These are phyloP conservation scores for Mastomys natalensis DNA, from an alignment of 2,113 vertebrate genomes.

Conservation along the genomic window DNA sequence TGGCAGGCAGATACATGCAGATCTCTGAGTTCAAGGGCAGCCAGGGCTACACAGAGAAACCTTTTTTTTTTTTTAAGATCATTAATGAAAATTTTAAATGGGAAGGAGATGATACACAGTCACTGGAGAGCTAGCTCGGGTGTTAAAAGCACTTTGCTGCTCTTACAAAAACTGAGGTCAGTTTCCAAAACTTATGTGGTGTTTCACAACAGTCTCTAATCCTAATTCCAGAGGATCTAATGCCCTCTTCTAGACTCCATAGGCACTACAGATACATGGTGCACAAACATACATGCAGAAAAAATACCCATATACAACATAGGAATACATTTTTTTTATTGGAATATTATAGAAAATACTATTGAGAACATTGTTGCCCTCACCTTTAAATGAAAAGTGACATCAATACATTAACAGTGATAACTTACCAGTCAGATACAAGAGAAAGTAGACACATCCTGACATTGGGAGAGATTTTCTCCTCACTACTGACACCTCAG, in stretches of 20 bases:
- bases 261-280: not conserved
- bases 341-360: not conserved
- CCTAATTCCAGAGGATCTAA: not conserved
- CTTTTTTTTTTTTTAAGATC: too few species aligned
- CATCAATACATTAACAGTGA: slow-evolving; percentile 10
- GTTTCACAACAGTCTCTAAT: not conserved
- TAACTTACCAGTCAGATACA: slow-evolving; percentile 17
- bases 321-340: not conserved
- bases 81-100: not conserved
- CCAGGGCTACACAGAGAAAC: not conserved
- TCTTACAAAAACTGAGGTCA: not conserved
- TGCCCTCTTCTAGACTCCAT: not conserved
- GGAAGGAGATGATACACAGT: not conserved
- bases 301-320: not conserved
- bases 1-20: not conserved
- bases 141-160: not conserved
- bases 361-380: slow-evolving; percentile 38
- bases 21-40: not conserved
- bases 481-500: not conserved
- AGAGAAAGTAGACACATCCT: not conserved
- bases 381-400: slow-evolving; percentile 25
- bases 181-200: not conserved
- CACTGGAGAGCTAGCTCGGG: not conserved
- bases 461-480: not conserved
- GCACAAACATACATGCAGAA: not conserved